Percentiles rank a stretch among this genome's conserved stretches.
Conservation (phyloP, 2,888 invertebrate genomes). For the Nephrotoma flavescens region DNA sequence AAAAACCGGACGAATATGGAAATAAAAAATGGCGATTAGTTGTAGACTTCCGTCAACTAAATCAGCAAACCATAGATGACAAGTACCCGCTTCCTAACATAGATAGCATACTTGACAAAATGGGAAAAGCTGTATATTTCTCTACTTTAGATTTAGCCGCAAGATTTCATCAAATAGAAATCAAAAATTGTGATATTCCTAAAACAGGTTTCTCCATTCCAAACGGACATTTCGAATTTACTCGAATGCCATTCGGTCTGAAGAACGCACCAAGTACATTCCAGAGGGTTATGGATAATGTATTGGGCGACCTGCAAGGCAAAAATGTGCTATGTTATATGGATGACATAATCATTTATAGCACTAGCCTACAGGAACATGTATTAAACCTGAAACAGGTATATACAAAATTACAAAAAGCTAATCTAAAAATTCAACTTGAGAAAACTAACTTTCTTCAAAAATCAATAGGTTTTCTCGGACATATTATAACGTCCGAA, state of each 20-base stretch:
- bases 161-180: conserved; percentile 1
- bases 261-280: background rate
- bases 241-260: background rate
- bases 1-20: conserved; percentile 15
- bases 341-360: conserved; percentile 19
- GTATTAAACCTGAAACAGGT: conserved; percentile 13
- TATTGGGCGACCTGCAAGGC: conserved; percentile 7
- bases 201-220: conserved; percentile 3
- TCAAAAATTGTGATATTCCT: conserved; percentile 10
- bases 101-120: conserved; percentile 12
- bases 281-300: background rate
- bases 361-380: conserved; percentile 18
- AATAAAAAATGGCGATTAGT: conserved; percentile 15
- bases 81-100: conserved; percentile 17
- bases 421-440: background rate
- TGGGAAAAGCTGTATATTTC: conserved; percentile 3
- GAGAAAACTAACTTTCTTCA: background rate
- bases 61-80: conserved; percentile 16
- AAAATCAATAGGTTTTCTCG: background rate
- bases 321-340: conserved; percentile 15
- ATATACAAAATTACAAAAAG: background rate
- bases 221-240: background rate
- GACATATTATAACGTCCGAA: conserved; percentile 14
- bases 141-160: background rate
- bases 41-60: conserved; percentile 10